These are phyloP conservation scores for Cyclophora punctaria DNA, from an alignment of 2,888 invertebrate genomes.

Conservation along the genomic window DNA sequence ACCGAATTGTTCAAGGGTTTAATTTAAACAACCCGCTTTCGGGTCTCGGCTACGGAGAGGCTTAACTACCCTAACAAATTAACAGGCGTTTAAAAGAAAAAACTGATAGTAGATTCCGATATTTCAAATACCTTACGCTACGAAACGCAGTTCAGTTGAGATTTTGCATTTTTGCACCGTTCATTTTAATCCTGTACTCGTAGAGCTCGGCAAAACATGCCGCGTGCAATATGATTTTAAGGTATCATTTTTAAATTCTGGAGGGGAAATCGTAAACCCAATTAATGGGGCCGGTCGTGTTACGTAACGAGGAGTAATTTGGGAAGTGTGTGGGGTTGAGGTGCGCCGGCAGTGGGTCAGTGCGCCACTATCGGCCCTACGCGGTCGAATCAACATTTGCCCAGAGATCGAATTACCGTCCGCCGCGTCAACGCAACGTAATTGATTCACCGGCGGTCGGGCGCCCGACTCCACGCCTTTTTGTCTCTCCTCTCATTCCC, in stretches of 20 bases:
- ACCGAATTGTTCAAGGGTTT: constrained; percentile 53
- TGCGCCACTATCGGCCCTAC: constrained; percentile 30
- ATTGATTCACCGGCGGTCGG: constrained; percentile 62
- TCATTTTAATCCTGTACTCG: no score
- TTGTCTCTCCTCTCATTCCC: constrained; percentile 41
- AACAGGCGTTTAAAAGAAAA: no score
- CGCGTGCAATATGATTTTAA: no score
- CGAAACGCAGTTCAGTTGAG: no score
- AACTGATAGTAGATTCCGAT: no score
- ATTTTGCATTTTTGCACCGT: no score
- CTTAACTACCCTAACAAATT: no score
- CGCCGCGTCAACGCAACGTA: constrained; percentile 59
- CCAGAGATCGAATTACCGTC: constrained; percentile 65
- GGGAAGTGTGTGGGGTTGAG: constrained; percentile 1
- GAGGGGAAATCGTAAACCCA: neutral
- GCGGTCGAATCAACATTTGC: constrained; percentile 72
- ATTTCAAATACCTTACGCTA: no score
- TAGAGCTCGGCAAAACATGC: constrained; percentile 10
- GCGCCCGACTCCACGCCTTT: constrained; percentile 50
- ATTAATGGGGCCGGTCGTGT: constrained; percentile 1
- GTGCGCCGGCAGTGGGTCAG: constrained; percentile 14
- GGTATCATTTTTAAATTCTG: no score
- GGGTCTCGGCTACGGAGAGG: no score
- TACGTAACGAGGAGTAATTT: neutral
- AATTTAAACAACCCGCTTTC: constrained; percentile 67